Conservation (phyloP, 2,113 vertebrate species). For the Dipodomys spectabilis region DNA sequence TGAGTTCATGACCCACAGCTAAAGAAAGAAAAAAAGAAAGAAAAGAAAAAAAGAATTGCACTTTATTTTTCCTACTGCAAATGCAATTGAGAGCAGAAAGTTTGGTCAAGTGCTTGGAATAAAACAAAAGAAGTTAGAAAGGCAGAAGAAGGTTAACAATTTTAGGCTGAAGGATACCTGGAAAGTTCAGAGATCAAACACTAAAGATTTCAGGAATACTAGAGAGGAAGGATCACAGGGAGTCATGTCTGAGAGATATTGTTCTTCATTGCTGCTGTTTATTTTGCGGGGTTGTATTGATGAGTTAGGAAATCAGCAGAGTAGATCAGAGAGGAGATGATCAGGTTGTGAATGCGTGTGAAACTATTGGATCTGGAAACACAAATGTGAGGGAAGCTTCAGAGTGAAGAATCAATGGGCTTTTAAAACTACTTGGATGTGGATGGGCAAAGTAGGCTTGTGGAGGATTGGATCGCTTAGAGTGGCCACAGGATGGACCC, state of each 20-base stretch:
- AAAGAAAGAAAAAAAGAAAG: not conserved
- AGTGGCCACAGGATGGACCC: conserved; percentile 45
- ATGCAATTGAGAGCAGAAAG: not conserved
- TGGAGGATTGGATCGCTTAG: not conserved
- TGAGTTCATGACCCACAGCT: not conserved
- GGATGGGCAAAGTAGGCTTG: not conserved
- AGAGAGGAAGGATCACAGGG: not conserved
- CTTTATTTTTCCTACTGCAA: too few species aligned
- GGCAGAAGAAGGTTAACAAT: too few species aligned
- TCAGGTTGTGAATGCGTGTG: not conserved
- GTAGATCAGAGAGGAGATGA: not conserved
- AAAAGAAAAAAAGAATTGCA: not conserved
- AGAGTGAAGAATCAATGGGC: conserved; percentile 38
- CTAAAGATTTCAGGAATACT: not conserved
- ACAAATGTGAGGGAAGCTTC: conserved; percentile 36
- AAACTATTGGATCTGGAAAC: conserved; percentile 28
- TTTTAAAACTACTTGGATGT: conserved; percentile 60
- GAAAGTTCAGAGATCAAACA: not conserved
- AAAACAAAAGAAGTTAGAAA: not conserved
- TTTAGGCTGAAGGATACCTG: not conserved
- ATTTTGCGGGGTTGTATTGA: not conserved
- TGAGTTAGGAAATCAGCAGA: conserved; percentile 22
- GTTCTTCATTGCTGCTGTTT: conserved; percentile 33
- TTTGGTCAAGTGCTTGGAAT: not conserved
- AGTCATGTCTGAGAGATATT: not conserved